Percentiles rank a stretch among this genome's conserved stretches.
Conservation (phyloP, 2,888 invertebrate species). For the Drosophila koepferae region DNA sequence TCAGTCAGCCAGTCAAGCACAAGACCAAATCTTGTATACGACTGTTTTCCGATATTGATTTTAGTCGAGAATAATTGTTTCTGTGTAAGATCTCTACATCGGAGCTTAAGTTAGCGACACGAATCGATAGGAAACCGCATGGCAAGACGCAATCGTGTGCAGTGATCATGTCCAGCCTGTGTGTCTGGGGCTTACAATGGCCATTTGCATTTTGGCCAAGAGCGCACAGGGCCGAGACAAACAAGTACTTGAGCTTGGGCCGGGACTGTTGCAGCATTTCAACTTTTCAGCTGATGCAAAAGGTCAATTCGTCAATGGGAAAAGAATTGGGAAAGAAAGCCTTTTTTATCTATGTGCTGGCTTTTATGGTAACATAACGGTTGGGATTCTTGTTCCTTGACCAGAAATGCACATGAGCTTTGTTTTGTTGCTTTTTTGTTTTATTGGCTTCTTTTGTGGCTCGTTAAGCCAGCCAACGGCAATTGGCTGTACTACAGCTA, state of each 20-base stretch:
- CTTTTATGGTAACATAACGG: conserved; percentile 68
- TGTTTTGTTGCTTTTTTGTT: conserved; percentile 4
- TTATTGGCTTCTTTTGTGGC: conserved; percentile 11
- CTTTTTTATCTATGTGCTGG: conserved; percentile 21
- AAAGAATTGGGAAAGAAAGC: conserved; percentile 35
- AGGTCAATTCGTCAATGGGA: conserved; percentile 73
- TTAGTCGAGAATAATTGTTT: conserved; percentile 3
- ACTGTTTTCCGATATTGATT: not conserved
- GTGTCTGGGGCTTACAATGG: conserved; percentile 21
- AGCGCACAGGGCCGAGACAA: conserved; percentile 27
- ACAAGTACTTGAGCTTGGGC: conserved; percentile 31
- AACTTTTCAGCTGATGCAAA: conserved; percentile 50
- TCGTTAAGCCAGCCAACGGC: conserved; percentile 44
- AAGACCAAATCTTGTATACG: not conserved
- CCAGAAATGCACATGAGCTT: conserved; percentile 50
- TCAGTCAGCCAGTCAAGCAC: not conserved
- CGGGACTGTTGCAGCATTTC: conserved; percentile 18
- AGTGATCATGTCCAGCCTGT: conserved; percentile 45
- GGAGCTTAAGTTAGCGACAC: conserved; percentile 6
- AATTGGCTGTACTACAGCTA: conserved; percentile 34
- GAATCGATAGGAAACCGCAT: conserved; percentile 28
- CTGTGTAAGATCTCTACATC: conserved; percentile 1
- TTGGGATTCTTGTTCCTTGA: conserved; percentile 45
- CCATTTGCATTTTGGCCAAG: conserved; percentile 70
- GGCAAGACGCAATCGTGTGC: conserved; percentile 41